Evolutionary conservation across 2,113 vertebrate genomes (phyloP), one percentile per base, ranked within the genome.

Genomic region (Daboia siamensis): DNA sequence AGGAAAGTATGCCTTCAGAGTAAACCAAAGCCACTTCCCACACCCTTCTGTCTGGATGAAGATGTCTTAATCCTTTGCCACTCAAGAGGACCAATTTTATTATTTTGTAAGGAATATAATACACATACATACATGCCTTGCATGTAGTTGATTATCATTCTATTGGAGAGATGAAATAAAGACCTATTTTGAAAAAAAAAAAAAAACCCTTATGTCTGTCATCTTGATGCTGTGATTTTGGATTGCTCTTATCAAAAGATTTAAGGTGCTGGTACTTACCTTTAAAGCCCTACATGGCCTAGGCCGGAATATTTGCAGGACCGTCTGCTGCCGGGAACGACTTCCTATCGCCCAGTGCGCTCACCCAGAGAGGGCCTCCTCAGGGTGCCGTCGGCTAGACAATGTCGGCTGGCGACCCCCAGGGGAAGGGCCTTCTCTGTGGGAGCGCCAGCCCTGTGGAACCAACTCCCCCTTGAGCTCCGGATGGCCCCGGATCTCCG

Each of bases 71-170:
- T 61, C 33, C 52, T 24, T 69, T 44, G 46, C 44, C 56, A 86
- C 48, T 44, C 8, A 11, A 11, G 6, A 52, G 90, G 90, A 52
- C 92, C 54, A 91, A 51, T 48, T n/a, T 91, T 64, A 52, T 29
- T 89, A 91, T 86, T 93, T 96, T 89, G 15, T 90, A 89, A 93
- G 56, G 46, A 55, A 1, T 23, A 54, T 44, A 94, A 9, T 91
- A 91, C 90, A 89, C 52, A 80, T 96, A 89, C 52, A 74, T 95
- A 95, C 95, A 91, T 95, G 95, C 91, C 94, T 90, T 95, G 93
- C 94, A 93, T 57, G 64, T 95, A 95, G 93, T 89, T 80, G 69
- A 95, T 92, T 95, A 95, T 96, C 96, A 96, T 96, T 96, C 96
- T 95, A 93, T 94, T 94, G 94, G 94, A 93, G 93, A 93, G 92